Evolutionary conservation across 2,888 invertebrate genomes (phyloP), one percentile per base, ranked within the genome.

Genomic region (Cataglyphis cursor): DNA sequence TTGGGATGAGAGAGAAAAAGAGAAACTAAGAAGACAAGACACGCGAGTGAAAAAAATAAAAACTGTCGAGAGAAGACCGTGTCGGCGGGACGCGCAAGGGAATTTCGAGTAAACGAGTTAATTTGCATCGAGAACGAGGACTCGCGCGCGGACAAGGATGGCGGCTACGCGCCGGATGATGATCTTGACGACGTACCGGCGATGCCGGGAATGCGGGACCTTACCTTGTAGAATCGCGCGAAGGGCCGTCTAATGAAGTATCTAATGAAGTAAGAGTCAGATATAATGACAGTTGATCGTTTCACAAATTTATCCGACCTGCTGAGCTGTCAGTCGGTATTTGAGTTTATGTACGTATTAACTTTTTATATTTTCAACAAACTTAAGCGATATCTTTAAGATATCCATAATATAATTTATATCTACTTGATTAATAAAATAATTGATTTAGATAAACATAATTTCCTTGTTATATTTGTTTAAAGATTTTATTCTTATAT

Each of bases 51-150:
- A 83, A 85, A 81, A 80, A 84, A 85, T 81, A 86, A 84, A 84
- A 81, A 83, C 82, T 82, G 64, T 57, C 48, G 72, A 68, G 68
- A 66, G 54, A 62, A 62, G 41, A 41, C 9, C 57, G 61, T 51
- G 76, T 44, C 51, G 38, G 62, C 74, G 76, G 73, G 82, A 82
- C 61, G 51, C 59, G 61, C 66, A 78, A 84, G 87, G 83, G 87
- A 88, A 91, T 91, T 88, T 87, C 82, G 81, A 78, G 87, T 85
- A 87, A 91, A 91, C 91, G 90, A 90, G 91, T 91, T 91, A 91
- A 91, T 91, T 91, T 91, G 90, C 91, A 91, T 91, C 84, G 88
- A 88, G 86, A 91, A 89, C 89, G 89, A 86, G 82, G 83, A 78
- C 81, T 84, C 41, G 35, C 41, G 35, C 41, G 12, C 62, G 81